Base-by-base conservation (phyloP, 1,140 invertebrate genomes). In the Eurytemora carolleeae region DNA sequence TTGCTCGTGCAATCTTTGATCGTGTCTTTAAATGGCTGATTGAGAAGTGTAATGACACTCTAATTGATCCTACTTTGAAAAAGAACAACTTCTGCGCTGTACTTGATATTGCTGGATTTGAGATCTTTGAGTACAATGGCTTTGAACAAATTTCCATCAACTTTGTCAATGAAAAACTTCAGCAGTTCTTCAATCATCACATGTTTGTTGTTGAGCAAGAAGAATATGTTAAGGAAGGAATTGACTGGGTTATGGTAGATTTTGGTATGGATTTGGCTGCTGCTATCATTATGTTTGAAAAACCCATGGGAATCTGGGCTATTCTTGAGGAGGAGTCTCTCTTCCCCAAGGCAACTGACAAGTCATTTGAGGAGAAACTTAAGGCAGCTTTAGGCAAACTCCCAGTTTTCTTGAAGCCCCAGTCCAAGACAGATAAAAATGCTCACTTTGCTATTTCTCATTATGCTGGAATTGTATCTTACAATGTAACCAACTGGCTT, bases 251-350 rank as follows among this genome's bases (percentile, higher is more conserved):
- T 69, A 94, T 94, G 77, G 93, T 94, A 78, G 89, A 94, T 79
- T 94, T 95, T 75, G 90, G 90, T 77, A 92, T 95, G 86, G 90
- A 95, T 75, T 82, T 95, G 76, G 79, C 88, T 73, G 87, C 87
- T 75, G 92, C 87, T 81, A 93, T 95, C 77, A 89, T 93, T 71
- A 80, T 95, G 65, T 93, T 95, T 73, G 91, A 94, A 79, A 94
- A 94, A 90, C 93, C 92, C 71, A 92, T 98, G 89, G 94, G 94
- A 84, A 95, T 98, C 80, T 81, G 98, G 72, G 98, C 95, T 76
- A 98, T 98, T 76, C 87, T 98, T 79, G 95, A 98, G 79, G 94
- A 98, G 85, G 94, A 98, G 79, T 96, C 91, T 88, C 98, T 98
- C 90, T 97, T 98, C 84, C 95, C 95, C 69, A 98, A 98, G 80